Conservation (phyloP, 2,797 vertebrate genomes). For the Taenioides sp. region DNA sequence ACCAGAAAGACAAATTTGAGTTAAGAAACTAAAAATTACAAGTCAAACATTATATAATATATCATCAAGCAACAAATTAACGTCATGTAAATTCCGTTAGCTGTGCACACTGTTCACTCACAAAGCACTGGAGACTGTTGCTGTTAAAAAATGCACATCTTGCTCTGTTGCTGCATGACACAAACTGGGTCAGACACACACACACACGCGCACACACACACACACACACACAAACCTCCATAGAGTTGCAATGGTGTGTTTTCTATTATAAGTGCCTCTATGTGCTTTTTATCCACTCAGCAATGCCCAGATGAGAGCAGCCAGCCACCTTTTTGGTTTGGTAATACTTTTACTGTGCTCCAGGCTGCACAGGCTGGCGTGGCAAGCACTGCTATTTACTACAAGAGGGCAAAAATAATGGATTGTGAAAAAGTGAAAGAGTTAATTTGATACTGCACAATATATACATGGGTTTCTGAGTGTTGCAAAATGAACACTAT, state of each 20-base stretch:
- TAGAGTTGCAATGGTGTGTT: conserved; percentile 34
- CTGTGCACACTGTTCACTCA: conserved; percentile 16
- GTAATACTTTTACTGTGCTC: conserved; percentile 46
- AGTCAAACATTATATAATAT: not conserved
- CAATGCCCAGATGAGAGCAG: conserved; percentile 26
- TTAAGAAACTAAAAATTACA: not conserved
- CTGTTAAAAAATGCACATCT: conserved; percentile 73
- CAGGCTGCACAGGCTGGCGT: conserved; percentile 33
- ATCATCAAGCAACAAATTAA: not conserved
- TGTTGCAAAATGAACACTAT: too few species aligned
- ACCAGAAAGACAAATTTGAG: not conserved
- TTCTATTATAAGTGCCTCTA: conserved; percentile 28
- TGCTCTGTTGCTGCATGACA: conserved; percentile 74
- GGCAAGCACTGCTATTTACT: not conserved
- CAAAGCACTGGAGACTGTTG: conserved; percentile 62
- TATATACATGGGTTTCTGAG: too few species aligned
- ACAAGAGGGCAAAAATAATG: not conserved
- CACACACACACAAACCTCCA: conserved; percentile 24
- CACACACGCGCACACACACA: conserved; percentile 27
- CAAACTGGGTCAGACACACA: conserved; percentile 76
- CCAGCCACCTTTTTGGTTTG: conserved; percentile 28
- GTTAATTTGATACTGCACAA: not conserved
- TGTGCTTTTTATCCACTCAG: conserved; percentile 24
- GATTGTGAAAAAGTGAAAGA: not conserved
- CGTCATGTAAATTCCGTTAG: not conserved